Evolutionary conservation across 2,113 vertebrate genomes (phyloP).

Genomic region (Brienomyrus longianalis): DNA sequence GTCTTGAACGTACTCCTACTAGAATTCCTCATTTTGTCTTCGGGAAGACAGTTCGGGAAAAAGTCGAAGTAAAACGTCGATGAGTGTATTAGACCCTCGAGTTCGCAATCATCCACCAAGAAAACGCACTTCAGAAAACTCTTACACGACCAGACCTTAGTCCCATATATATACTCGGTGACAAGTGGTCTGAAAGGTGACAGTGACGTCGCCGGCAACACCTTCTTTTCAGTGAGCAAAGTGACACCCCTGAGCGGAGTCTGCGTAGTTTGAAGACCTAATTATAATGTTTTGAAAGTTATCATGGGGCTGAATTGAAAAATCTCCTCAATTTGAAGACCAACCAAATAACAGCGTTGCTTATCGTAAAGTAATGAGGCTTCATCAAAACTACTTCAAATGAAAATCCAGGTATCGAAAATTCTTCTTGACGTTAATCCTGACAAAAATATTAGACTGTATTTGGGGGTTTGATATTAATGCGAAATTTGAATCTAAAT

Average conservation of each 20-base stretch:
- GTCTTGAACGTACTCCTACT: background rate
- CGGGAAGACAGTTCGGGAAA: background rate
- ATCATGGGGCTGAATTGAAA: background rate
- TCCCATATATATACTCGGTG: background rate
- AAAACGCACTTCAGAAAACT: background rate
- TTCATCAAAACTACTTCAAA: background rate
- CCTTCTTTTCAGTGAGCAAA: background rate
- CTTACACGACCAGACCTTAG: background rate
- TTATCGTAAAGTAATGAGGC: background rate
- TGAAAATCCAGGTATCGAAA: background rate
- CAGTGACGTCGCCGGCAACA: conserved; percentile 14
- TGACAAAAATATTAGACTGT: background rate
- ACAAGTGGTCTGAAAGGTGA: conserved; percentile 20
- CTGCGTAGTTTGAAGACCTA: background rate
- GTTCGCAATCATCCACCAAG: background rate
- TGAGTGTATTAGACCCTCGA: background rate
- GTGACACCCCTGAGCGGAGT: background rate
- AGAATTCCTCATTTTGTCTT: conserved; percentile 10
- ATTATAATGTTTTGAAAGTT: background rate
- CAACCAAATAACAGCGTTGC: background rate
- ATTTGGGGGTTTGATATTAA: background rate
- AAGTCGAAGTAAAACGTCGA: background rate
- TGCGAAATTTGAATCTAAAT: background rate
- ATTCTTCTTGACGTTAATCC: background rate
- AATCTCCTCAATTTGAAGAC: background rate